phyloP scores from a whole-genome alignment of 2,797 vertebrate species.

The Ctenochaetus hawaiiensis region DNA sequence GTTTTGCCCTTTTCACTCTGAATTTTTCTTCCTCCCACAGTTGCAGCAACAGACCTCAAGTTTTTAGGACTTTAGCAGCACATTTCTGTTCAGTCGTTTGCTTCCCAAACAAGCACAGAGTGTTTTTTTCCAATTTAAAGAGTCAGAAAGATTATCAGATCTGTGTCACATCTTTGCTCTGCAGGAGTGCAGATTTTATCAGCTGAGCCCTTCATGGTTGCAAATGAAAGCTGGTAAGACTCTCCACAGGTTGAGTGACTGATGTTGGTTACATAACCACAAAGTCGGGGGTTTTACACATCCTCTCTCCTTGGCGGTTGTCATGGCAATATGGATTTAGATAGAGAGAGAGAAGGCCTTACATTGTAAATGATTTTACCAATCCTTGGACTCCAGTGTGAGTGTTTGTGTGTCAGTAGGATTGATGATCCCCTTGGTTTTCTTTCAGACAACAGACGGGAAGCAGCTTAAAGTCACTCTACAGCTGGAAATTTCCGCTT shows the following conservation, averaged over 20 bases:
- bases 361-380: constrained; percentile 66
- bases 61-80: constrained; percentile 1
- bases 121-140: constrained; percentile 30
- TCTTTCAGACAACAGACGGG: constrained; percentile 47
- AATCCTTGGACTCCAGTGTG: constrained; percentile 29
- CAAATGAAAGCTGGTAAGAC: constrained; percentile 48
- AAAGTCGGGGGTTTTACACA: constrained; percentile 54
- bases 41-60: background rate
- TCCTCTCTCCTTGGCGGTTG: constrained; percentile 61
- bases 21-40: constrained; percentile 3
- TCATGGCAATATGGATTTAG: constrained; percentile 72
- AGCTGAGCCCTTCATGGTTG: constrained; percentile 41
- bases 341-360: constrained; percentile 28
- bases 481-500: constrained; percentile 41
- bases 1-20: background rate
- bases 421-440: constrained; percentile 57
- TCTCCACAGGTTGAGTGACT: constrained; percentile 30
- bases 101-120: constrained; percentile 14
- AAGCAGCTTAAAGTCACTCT: constrained; percentile 51
- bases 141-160: constrained; percentile 50
- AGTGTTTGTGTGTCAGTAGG: constrained; percentile 40
- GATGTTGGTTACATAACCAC: constrained; percentile 57
- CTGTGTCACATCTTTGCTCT: constrained; percentile 41
- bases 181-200: constrained; percentile 37
- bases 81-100: constrained; percentile 33